phyloP scores from a whole-genome alignment of 2,797 vertebrate genomes.

The Eulemur mongoz region DNA sequence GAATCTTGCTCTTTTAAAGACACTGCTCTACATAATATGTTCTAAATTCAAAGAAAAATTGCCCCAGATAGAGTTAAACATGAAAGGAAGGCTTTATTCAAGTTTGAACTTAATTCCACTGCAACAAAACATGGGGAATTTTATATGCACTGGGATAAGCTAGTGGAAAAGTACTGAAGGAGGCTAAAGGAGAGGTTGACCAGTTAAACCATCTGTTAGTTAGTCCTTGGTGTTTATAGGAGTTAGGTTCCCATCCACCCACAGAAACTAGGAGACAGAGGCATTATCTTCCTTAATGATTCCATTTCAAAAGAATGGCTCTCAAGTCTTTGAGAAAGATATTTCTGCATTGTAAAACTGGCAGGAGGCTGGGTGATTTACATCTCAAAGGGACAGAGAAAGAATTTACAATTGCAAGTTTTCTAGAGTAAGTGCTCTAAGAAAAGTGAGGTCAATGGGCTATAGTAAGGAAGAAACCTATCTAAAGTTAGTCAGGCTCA shows the following conservation, averaged over 20 bases:
- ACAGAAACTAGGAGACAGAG: not conserved
- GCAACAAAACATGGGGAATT: not conserved
- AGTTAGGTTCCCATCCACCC: fast-evolving
- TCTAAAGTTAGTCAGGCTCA: not conserved
- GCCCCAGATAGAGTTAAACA: not conserved
- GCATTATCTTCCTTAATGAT: not conserved
- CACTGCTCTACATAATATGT: not conserved
- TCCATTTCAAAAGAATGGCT: not conserved
- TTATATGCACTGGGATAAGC: not conserved
- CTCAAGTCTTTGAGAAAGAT: not conserved
- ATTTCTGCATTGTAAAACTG: not conserved
- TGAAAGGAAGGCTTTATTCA: not conserved
- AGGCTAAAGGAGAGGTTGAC: not conserved
- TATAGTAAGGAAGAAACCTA: not conserved
- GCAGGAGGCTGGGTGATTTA: not conserved
- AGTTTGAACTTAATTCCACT: not conserved
- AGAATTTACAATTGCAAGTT: not conserved
- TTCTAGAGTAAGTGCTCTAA: not conserved
- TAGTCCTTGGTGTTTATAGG: not conserved
- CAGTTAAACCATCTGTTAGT: not conserved
- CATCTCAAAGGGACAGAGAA: not conserved
- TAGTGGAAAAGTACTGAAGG: not conserved
- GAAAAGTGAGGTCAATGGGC: not conserved
- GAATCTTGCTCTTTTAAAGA: not conserved
- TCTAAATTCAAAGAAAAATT: not conserved